Evolutionary conservation across 1,140 invertebrate genomes (phyloP).

Genomic region (Lucilia sericata): DNA sequence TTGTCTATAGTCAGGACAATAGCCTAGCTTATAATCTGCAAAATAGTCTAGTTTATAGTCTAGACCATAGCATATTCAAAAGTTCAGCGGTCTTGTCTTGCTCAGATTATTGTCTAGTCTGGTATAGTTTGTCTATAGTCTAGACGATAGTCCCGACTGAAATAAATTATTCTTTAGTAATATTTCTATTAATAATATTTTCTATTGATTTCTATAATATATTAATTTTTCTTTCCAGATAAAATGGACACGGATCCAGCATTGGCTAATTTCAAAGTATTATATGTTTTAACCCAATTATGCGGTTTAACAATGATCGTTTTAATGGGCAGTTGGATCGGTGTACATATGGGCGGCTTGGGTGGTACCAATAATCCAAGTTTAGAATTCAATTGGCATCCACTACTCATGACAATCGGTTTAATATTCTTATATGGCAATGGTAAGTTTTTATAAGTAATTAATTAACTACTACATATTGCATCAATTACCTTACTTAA

Average conservation of each 20-base stretch:
- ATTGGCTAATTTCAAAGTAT: conserved; percentile 64
- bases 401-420: conserved; percentile 87
- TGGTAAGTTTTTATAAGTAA: conserved; percentile 75
- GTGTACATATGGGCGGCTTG: conserved; percentile 81
- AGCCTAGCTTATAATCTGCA: no score
- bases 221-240: conserved; percentile 47
- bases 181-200: not conserved
- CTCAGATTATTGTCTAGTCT: no score
- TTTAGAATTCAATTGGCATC: conserved; percentile 91
- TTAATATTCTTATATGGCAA: conserved; percentile 88
- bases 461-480: not conserved
- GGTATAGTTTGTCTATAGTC: no score
- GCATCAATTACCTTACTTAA: not conserved
- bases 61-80: no score
- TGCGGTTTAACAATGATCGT: conserved; percentile 76
- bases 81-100: no score
- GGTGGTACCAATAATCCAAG: conserved; percentile 76
- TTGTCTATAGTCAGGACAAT: no score
- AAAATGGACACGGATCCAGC: conserved; percentile 62
- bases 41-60: no score
- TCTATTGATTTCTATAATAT: no score
- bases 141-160: no score
- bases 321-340: conserved; percentile 79
- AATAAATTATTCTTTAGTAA: no score
- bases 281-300: conserved; percentile 69